These are phyloP conservation scores for Diachrysia chrysitis DNA, from an alignment of 2,888 invertebrate genomes.

Conservation along the genomic window DNA sequence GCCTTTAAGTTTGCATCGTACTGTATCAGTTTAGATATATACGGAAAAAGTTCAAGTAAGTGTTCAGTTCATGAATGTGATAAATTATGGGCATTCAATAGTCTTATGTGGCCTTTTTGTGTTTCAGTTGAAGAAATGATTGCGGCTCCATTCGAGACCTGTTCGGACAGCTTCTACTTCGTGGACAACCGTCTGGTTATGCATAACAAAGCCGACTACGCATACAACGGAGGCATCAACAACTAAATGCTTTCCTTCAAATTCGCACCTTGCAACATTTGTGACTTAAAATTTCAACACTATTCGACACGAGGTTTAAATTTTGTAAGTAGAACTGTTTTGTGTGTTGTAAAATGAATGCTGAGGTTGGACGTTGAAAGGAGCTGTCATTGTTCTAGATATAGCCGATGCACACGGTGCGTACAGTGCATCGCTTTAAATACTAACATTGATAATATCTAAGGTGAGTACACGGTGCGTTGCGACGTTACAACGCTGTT, in stretches of 20 bases:
- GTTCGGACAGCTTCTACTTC: constrained; percentile 99
- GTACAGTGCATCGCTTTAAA: not conserved
- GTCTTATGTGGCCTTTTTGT: not conserved
- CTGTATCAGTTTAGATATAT: too few species aligned
- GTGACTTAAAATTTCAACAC: constrained; percentile 49
- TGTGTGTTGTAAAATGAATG: constrained; percentile 18
- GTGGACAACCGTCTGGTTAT: constrained; percentile 98
- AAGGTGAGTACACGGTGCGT: too few species aligned
- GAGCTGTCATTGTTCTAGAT: not conserved
- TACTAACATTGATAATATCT: not conserved
- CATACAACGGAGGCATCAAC: constrained; percentile 95
- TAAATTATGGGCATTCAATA: not conserved
- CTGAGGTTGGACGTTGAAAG: not conserved
- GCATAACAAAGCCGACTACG: constrained; percentile 99
- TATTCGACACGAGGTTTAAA: constrained; percentile 43
- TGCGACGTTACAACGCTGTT: not conserved
- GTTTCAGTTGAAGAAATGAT: constrained; percentile 98
- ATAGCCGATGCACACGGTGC: too few species aligned
- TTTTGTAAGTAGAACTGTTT: constrained; percentile 29
- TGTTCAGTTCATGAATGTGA: not conserved
- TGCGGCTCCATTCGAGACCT: constrained; percentile 97
- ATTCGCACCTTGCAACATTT: constrained; percentile 63
- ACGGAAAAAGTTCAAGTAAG: too few species aligned
- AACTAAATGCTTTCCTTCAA: constrained; percentile 64
- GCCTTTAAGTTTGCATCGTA: too few species aligned